Evolutionary conservation across 2,888 invertebrate species (phyloP).

Genomic region (Platypus cylindrus): DNA sequence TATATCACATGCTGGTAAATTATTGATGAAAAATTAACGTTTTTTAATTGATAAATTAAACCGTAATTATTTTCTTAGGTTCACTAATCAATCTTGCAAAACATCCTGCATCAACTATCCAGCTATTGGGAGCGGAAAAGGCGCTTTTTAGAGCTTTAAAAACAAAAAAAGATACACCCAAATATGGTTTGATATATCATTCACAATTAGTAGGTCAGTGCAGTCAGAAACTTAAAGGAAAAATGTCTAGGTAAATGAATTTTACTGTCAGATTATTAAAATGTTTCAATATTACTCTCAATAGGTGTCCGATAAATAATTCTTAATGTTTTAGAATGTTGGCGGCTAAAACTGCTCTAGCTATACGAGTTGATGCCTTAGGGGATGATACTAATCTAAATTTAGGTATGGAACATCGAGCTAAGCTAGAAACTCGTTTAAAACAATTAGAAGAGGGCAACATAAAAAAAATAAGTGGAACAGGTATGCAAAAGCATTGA

Average conservation of each 20-base stretch:
- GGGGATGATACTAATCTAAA: constrained; percentile 69
- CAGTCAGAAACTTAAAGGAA: constrained; percentile 84
- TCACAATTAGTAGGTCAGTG: constrained; percentile 85
- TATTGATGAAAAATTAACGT: not conserved
- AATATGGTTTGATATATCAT: constrained; percentile 97
- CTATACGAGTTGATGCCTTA: constrained; percentile 89
- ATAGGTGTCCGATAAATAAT: not conserved
- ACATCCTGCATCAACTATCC: constrained; percentile 94
- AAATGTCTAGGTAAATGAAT: constrained; percentile 56
- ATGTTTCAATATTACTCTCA: not conserved
- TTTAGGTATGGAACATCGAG: constrained; percentile 80
- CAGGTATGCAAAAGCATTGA: constrained; percentile 33
- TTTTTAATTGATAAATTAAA: not conserved
- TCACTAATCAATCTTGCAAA: constrained; percentile 93
- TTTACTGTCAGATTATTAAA: not conserved
- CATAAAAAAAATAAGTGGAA: constrained; percentile 69
- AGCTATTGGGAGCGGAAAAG: constrained; percentile 97
- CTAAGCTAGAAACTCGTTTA: constrained; percentile 71
- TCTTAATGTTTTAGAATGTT: constrained; percentile 47
- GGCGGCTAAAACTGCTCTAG: constrained; percentile 90
- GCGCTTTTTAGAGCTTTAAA: constrained; percentile 94
- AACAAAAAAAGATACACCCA: constrained; percentile 95
- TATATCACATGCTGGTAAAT: constrained; percentile 84
- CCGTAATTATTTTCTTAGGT: constrained; percentile 7
- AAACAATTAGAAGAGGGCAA: constrained; percentile 77